phyloP scores from a whole-genome alignment of 30 jellyfish, hydroid and myxozoan genomes.

The Aurelia sp. region DNA sequence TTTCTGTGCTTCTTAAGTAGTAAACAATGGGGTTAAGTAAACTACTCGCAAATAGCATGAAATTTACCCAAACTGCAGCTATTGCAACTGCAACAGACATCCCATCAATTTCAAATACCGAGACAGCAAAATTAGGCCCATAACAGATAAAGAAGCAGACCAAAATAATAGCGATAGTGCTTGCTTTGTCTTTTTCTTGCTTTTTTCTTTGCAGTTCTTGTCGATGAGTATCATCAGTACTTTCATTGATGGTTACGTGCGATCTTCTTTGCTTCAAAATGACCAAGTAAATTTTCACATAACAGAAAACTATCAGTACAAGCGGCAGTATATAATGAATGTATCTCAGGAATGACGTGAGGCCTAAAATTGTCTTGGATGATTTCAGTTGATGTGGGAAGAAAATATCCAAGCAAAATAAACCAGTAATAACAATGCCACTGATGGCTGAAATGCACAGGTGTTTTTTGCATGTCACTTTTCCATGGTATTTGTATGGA shows the following conservation, averaged over 20 bases:
- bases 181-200: too few species aligned
- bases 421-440: background rate
- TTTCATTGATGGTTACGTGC: too few species aligned
- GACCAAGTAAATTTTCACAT: too few species aligned
- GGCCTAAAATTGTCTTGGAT: too few species aligned
- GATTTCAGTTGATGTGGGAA: background rate
- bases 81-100: background rate
- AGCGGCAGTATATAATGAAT: background rate
- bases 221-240: too few species aligned
- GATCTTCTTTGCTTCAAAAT: too few species aligned
- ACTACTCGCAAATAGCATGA: background rate
- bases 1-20: background rate
- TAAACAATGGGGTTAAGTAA: background rate
- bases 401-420: background rate
- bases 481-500: slow-evolving; percentile 44
- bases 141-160: too few species aligned
- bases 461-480: slow-evolving; percentile 36
- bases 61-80: background rate
- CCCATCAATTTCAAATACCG: background rate
- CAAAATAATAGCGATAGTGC: too few species aligned
- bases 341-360: too few species aligned
- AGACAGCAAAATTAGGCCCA: too few species aligned
- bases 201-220: too few species aligned
- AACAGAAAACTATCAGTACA: too few species aligned
- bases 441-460: background rate